A percentile compares a stretch with the other conserved stretches of the same genome.
Conservation (phyloP, 2,888 invertebrate genomes). For the Eupelmus urozonus region DNA sequence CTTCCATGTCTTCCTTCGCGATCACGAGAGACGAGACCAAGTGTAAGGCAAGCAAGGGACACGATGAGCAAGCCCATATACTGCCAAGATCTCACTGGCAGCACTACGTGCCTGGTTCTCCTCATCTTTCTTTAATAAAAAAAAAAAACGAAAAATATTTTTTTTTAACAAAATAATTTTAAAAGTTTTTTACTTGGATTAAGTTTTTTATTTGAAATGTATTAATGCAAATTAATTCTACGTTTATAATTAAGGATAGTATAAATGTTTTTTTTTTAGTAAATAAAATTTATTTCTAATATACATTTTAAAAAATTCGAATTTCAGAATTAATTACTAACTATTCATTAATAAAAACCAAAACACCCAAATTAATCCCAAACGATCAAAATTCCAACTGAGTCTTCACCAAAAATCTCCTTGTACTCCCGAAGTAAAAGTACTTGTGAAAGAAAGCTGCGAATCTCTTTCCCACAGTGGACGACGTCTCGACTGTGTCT, state of each 20-base stretch:
- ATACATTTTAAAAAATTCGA: no score
- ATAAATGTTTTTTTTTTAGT: no score
- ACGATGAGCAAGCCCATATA: conserved; percentile 72
- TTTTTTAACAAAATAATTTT: not conserved
- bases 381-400: conserved; percentile 18
- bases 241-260: no score
- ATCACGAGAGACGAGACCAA: conserved; percentile 72
- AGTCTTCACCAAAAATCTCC: conserved; percentile 34
- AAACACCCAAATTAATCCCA: not conserved
- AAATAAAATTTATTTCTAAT: no score
- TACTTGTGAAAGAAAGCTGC: conserved; percentile 9
- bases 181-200: not conserved
- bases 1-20: conserved; percentile 73
- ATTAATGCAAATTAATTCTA: no score
- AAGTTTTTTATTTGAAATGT: no score
- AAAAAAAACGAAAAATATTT: not conserved
- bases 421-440: conserved; percentile 31
- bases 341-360: not conserved
- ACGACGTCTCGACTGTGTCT: conserved; percentile 52
- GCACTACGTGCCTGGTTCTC: conserved; percentile 70
- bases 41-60: conserved; percentile 72
- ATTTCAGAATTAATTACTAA: no score
- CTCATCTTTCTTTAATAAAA: conserved; percentile 64
- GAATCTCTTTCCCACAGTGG: conserved; percentile 29
- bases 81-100: conserved; percentile 74